Base-by-base conservation (phyloP, 2,888 invertebrate species). In the Trachelus stipa region DNA sequence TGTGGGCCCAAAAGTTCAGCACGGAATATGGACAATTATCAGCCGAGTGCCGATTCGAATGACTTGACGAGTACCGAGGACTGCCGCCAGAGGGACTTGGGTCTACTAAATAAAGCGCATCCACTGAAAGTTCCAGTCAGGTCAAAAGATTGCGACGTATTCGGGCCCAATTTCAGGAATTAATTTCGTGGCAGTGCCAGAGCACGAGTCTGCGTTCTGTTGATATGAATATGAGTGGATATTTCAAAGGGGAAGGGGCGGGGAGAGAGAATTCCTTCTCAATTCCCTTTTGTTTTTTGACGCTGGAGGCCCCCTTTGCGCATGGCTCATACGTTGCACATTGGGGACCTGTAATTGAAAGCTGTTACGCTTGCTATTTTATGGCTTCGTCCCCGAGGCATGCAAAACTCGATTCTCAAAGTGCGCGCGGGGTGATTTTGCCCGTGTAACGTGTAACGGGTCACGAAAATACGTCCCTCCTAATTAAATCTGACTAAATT, bases 361-460 rank as follows among this genome's bases (percentile, higher is more conserved):
- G 90, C 89, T 89, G 90, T 90, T 90, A 89, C 87, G 88, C 90
- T 87, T 78, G 85, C 85, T 88, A 90, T 89, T 90, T 90, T 90
- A 90, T 86, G 90, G 83, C 87, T 89, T 87, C 89, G 89, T 89
- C 87, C 86, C 80, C 78, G 80, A 86, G 90, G 86, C 88, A 89
- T 87, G 87, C 87, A 87, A 88, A 89, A 90, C 87, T 87, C 88
- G 85, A 87, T 86, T 88, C 85, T 87, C 82, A 85, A 86, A 83
- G 85, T 87, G 83, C 77, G 33, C 34, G 34, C 40, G 15, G 40
- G 40, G 40, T 40, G 15, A 40, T 15, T 40, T 15, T 15, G 40
- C 40, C 40, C 40, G 40, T 73, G n/a, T 35, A 12, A 33, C 73
- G 73, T 34, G 85, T 86, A 87, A 88, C 84, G 86, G 85, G 84